Evolutionary conservation across 2,888 invertebrate genomes (phyloP).

Genomic region (Lasioglossum malachurum): DNA sequence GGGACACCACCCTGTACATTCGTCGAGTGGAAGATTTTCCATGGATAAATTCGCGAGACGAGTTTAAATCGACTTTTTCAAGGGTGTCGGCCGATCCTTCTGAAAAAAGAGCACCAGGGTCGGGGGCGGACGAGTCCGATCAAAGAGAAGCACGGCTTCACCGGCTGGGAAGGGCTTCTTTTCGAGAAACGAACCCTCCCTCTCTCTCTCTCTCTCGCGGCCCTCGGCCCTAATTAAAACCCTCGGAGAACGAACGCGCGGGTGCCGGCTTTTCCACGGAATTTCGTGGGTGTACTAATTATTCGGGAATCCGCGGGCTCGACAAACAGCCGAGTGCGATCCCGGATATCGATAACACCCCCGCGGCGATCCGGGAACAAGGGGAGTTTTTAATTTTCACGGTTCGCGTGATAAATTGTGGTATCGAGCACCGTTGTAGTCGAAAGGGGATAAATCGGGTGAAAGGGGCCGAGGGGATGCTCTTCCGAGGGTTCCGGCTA

Average conservation of each 20-base stretch:
- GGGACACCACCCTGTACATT: not conserved
- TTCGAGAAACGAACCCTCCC: conserved; percentile 16
- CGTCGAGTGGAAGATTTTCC: not conserved
- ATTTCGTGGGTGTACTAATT: conserved; percentile 43
- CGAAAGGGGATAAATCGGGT: conserved; percentile 3
- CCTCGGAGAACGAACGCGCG: not conserved
- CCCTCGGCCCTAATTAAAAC: conserved; percentile 39
- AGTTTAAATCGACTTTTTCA: conserved; percentile 9
- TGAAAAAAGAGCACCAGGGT: not conserved
- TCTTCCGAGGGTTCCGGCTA: not conserved
- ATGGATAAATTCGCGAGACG: not conserved
- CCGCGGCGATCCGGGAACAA: not conserved
- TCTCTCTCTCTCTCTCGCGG: not conserved
- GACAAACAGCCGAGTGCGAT: conserved; percentile 1
- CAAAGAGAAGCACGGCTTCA: conserved; percentile 41
- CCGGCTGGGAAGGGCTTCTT: conserved; percentile 26
- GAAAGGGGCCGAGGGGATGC: not conserved
- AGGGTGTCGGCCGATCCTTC: not conserved
- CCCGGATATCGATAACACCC: conserved; percentile 13
- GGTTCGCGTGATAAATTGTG: conserved; percentile 17
- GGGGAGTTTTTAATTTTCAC: conserved; percentile 30
- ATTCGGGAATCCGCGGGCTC: conserved; percentile 29
- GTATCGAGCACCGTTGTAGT: not conserved
- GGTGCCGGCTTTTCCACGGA: conserved; percentile 20
- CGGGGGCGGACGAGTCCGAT: not conserved